These are phyloP conservation scores for Drosophila pegasa DNA, from an alignment of 2,888 invertebrate genomes.

Conservation along the genomic window DNA sequence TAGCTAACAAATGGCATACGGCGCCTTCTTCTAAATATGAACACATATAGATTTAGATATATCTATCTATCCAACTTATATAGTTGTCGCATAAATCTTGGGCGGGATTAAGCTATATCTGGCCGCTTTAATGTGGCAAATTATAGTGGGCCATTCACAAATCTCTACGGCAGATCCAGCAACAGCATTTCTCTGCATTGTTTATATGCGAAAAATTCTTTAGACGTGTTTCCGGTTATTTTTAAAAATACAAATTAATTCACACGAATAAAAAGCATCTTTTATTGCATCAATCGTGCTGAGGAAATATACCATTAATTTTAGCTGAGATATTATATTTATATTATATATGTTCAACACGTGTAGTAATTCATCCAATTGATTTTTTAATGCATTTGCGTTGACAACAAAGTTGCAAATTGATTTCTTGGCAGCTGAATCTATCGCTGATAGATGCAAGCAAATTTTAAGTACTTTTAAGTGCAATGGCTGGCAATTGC, in stretches of 20 bases:
- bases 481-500: too few relatives aligned
- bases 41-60: background rate
- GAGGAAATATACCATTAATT: constrained; percentile 30
- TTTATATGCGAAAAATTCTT: constrained; percentile 13
- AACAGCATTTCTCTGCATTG: constrained; percentile 8
- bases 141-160: constrained; percentile 55
- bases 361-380: too few relatives aligned
- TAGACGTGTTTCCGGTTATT: constrained; percentile 36
- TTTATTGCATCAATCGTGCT: constrained; percentile 13
- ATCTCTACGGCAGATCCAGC: constrained; percentile 29
- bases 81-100: constrained; percentile 60
- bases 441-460: too few relatives aligned
- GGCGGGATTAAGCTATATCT: constrained; percentile 45
- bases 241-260: constrained; percentile 21
- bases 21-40: constrained; percentile 47
- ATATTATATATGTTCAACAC: too few relatives aligned
- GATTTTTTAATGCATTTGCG: background rate
- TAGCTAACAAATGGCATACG: constrained; percentile 34
- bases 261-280: constrained; percentile 1
- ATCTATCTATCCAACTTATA: constrained; percentile 23
- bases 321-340: background rate
- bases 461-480: too few relatives aligned
- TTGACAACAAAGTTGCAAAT: constrained; percentile 21
- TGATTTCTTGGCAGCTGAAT: background rate
- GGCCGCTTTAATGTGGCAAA: constrained; percentile 47